Percentiles rank a stretch among this genome's conserved stretches.
Conservation (phyloP, 92 coral and sea anemone species). For the Phenganax stokvisi region DNA sequence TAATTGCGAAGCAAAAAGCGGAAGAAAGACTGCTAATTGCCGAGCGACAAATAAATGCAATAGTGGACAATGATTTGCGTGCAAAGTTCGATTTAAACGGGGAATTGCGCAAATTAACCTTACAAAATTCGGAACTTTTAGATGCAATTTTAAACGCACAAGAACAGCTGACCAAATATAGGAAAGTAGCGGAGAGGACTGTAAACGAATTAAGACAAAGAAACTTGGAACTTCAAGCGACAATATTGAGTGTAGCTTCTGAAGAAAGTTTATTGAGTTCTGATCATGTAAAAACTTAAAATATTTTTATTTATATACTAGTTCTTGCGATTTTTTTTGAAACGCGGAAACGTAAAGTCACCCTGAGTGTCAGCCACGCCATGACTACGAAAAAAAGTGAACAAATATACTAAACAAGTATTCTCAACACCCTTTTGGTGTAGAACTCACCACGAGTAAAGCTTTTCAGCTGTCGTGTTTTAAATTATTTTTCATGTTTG, state of each 20-base stretch:
- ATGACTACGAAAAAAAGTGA: too few relatives aligned
- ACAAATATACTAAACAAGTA: too few relatives aligned
- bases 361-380: too few relatives aligned
- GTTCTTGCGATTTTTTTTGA: not conserved
- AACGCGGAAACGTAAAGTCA: too few relatives aligned
- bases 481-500: too few relatives aligned
- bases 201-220: constrained; percentile 5
- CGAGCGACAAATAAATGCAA: constrained; percentile 28
- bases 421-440: too few relatives aligned
- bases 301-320: not conserved
- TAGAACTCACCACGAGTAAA: too few relatives aligned
- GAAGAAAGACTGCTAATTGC: constrained; percentile 16
- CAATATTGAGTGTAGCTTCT: not conserved
- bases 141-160: constrained; percentile 7
- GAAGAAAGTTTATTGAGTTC: not conserved
- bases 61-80: not conserved
- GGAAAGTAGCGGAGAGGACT: constrained; percentile 9
- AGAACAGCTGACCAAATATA: constrained; percentile 12
- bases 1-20: constrained; percentile 7
- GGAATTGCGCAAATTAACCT: constrained; percentile 11
- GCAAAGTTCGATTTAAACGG: not conserved
- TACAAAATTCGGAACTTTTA: constrained; percentile 2
- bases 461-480: too few relatives aligned
- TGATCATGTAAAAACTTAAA: not conserved
- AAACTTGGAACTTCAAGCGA: constrained; percentile 12